Conservation (phyloP, 2,888 invertebrate species). For the Erebia aethiops region DNA sequence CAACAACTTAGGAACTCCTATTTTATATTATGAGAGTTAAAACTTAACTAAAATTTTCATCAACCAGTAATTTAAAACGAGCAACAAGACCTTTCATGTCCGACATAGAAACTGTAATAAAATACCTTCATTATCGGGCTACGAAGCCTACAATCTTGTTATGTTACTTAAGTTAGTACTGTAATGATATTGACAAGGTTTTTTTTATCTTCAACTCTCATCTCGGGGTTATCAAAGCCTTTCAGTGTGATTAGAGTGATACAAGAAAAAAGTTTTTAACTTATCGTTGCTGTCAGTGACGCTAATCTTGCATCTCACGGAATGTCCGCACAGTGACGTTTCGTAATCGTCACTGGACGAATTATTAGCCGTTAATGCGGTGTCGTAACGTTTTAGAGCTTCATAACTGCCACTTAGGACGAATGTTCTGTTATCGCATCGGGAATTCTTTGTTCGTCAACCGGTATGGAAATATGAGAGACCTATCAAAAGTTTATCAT, state of each 20-base stretch:
- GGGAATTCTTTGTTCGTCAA: slow-evolving; percentile 21
- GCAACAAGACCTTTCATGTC: slow-evolving; percentile 56
- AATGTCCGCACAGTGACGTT: slow-evolving; percentile 65
- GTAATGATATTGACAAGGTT: slow-evolving; percentile 75
- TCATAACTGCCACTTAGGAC: slow-evolving; percentile 65
- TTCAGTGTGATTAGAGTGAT: slow-evolving; percentile 59
- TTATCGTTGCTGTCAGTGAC: slow-evolving; percentile 66
- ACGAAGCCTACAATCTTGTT: slow-evolving; percentile 71
- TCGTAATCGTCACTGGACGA: slow-evolving; percentile 70
- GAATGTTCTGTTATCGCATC: slow-evolving; percentile 59
- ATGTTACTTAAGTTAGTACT: slow-evolving; percentile 49
- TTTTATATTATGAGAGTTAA: not conserved
- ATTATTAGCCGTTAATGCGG: slow-evolving; percentile 72
- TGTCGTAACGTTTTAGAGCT: slow-evolving; percentile 66
- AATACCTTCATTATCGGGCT: slow-evolving; percentile 68
- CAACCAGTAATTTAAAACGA: slow-evolving; percentile 42
- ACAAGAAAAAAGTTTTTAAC: slow-evolving; percentile 69
- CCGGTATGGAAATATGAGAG: slow-evolving; percentile 15
- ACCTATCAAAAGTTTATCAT: slow-evolving; percentile 23
- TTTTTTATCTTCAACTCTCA: slow-evolving; percentile 66
- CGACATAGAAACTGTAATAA: slow-evolving; percentile 54
- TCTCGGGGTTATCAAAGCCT: slow-evolving; percentile 52
- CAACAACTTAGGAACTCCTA: too few relatives aligned
- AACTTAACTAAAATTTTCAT: slow-evolving; percentile 24
- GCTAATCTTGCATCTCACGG: slow-evolving; percentile 69